Base-by-base conservation (phyloP, 1,140 invertebrate species). In the Aphaenogaster floridana region DNA sequence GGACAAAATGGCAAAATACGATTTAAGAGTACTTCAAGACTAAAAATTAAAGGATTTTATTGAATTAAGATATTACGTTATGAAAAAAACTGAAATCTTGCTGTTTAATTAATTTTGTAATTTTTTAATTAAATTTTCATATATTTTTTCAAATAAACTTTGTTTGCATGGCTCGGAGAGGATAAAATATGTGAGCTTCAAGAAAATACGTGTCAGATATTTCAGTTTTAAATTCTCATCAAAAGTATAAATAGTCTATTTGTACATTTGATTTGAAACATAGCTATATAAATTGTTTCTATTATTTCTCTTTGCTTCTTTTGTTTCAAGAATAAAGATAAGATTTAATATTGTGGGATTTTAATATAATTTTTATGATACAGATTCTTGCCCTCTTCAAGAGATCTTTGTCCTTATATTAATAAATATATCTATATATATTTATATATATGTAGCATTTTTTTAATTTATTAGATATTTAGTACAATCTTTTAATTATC, bases 241-340 rank as follows among this genome's bases (percentile, higher is more conserved):
- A 69, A 69, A 69, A 69, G 42, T 50, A 68, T 68, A 66, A 66
- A 66, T 66, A 50, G 0, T 69, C 0, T 28, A 50, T 50, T 69
- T 69, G 13, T 34, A 69, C 6, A 48, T 48, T 69, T 28, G n/a
- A 45, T 48, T 42, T 48, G 9, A 48, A 69, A 69, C 11, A 28
- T 45, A 68, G 64, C 39, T 45, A 45, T 36, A 66, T 50, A 17
- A 69, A 34, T 50, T 69, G 2, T 28, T 69, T n/a, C 48, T 48
- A 66, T 69, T 21, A 6, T 48, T 36, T 69, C 21, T 28, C 15
- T 68, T 68, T 21, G n/a, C n/a, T 21, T 48, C 6, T 48, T 68
- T 28, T 28, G 21, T 48, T 39, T 66, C 17, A 66, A 36, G 7
- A 48, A 69, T 69, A n/a, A 66, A 28, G 9, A 3, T 9, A 69